Conservation (phyloP, 1,140 invertebrate species). For the Micrasema longulum region DNA sequence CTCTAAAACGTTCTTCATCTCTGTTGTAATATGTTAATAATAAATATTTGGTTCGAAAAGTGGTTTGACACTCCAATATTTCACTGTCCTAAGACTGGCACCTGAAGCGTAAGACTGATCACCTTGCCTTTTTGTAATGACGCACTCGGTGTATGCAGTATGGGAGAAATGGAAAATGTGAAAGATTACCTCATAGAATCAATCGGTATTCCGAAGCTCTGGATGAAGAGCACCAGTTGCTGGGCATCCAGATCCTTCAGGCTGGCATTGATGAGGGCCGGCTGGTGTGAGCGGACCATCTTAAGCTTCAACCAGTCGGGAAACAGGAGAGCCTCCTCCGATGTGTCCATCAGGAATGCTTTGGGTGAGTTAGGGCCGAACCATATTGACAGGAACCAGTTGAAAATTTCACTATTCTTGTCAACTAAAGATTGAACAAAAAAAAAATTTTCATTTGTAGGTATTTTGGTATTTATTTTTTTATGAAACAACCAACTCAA, state of each 20-base stretch:
- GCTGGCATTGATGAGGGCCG: slow-evolving; percentile 86
- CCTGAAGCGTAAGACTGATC: too few species aligned
- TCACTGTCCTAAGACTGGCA: too few species aligned
- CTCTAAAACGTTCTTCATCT: too few species aligned
- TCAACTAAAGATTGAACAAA: slow-evolving; percentile 35
- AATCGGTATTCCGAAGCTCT: slow-evolving; percentile 95
- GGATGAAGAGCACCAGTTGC: slow-evolving; percentile 94
- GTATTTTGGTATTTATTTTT: too few species aligned
- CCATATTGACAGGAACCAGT: slow-evolving; percentile 82
- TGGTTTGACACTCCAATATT: too few species aligned
- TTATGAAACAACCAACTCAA: too few species aligned
- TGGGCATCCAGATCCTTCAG: slow-evolving; percentile 87
- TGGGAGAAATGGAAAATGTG: background rate
- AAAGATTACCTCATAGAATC: slow-evolving; percentile 78
- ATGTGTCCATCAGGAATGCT: slow-evolving; percentile 85
- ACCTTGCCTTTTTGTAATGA: too few species aligned
- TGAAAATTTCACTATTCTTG: slow-evolving; percentile 67
- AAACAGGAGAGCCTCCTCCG: slow-evolving; percentile 87
- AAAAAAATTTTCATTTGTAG: slow-evolving; percentile 5
- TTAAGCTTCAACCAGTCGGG: slow-evolving; percentile 95
- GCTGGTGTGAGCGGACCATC: slow-evolving; percentile 91
- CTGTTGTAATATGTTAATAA: too few species aligned
- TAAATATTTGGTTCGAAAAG: too few species aligned
- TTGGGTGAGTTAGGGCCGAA: slow-evolving; percentile 80
- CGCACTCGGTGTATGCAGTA: too few species aligned